Percentiles rank a stretch among this genome's conserved stretches.
Evolutionary conservation across 2,113 vertebrate species (phyloP).

Genomic region (Lophochroa leadbeateri): DNA sequence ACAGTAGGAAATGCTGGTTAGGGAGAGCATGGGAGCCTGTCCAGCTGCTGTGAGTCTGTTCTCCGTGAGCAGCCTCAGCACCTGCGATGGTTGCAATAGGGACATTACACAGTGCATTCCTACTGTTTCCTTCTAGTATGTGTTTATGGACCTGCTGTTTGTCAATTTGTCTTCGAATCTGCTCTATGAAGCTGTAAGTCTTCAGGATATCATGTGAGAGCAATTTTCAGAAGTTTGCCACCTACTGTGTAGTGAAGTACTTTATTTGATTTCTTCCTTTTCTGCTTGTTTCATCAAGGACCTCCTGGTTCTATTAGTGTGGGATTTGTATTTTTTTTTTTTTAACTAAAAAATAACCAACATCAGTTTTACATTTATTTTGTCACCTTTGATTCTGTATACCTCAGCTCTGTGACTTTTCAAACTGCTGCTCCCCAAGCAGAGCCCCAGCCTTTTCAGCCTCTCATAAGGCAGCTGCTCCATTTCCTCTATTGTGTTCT

Average conservation of each 20-base stretch:
- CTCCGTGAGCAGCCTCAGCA: not conserved
- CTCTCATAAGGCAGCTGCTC: not conserved
- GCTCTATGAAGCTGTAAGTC: not conserved
- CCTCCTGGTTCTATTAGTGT: not conserved
- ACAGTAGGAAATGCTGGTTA: not conserved
- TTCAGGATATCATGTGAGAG: not conserved
- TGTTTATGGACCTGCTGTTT: slow-evolving; percentile 25
- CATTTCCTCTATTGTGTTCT: not conserved
- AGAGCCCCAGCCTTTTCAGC: not conserved
- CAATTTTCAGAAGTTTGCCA: not conserved
- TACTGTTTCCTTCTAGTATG: not conserved
- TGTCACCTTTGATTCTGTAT: not conserved
- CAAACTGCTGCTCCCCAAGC: not conserved
- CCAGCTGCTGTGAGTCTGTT: not conserved
- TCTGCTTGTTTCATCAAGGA: not conserved
- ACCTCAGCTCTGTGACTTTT: not conserved
- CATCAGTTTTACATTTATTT: not conserved
- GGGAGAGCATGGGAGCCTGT: not conserved
- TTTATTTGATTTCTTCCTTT: not conserved
- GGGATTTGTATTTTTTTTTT: not conserved
- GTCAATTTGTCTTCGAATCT: not conserved
- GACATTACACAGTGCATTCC: not conserved
- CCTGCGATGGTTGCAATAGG: not conserved
- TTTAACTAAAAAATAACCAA: not conserved
- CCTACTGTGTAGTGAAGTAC: not conserved